Evolutionary conservation across 2,888 invertebrate genomes (phyloP).

Genomic region (Lysandra coridon): DNA sequence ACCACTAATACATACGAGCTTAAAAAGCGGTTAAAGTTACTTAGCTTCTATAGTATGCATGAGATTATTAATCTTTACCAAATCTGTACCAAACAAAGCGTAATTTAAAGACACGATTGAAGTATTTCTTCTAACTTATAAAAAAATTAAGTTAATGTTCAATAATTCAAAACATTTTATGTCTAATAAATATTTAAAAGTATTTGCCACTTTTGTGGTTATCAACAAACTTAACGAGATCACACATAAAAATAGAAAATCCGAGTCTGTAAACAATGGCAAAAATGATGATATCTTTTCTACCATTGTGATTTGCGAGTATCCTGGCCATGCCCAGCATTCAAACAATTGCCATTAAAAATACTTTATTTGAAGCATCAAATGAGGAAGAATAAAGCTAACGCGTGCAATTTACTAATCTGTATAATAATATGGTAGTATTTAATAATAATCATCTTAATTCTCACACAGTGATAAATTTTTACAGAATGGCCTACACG

Average conservation of each 20-base stretch:
- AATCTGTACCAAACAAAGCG: too few species aligned
- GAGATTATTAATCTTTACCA: too few species aligned
- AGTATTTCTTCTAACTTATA: too few species aligned
- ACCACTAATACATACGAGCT: slow-evolving; percentile 33
- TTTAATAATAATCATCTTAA: too few species aligned
- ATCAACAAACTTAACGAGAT: background rate
- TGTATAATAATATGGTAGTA: background rate
- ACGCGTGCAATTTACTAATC: background rate
- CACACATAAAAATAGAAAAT: background rate
- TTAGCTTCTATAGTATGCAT: background rate
- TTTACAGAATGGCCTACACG: slow-evolving; percentile 64
- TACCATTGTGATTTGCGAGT: background rate
- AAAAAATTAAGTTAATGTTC: too few species aligned
- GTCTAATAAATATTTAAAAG: too few species aligned
- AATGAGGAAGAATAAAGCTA: background rate
- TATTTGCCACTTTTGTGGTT: background rate
- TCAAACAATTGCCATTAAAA: background rate
- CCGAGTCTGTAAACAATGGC: background rate
- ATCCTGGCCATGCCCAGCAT: background rate
- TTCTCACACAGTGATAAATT: background rate
- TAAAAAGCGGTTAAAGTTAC: background rate
- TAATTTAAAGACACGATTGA: too few species aligned
- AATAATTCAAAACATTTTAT: too few species aligned
- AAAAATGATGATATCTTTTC: background rate
- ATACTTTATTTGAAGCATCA: background rate